Conservation (phyloP, 2,113 vertebrate genomes). For the Corythoichthys haematopterus region DNA sequence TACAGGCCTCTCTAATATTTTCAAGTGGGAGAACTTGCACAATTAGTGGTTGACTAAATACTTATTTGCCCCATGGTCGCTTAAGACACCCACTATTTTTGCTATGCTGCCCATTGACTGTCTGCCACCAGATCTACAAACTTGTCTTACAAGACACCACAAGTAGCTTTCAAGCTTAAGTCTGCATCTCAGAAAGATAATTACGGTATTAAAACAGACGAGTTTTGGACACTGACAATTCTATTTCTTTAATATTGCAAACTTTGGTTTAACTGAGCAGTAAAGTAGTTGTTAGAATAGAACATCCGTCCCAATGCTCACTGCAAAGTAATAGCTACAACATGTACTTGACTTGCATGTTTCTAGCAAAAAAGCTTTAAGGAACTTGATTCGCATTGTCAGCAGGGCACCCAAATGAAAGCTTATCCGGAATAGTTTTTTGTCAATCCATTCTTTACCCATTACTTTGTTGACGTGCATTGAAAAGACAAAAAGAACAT, state of each 20-base stretch:
- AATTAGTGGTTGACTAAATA: too few species aligned
- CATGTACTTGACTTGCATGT: not conserved
- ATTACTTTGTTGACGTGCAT: not conserved
- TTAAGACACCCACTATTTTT: not conserved
- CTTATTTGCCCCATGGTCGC: too few species aligned
- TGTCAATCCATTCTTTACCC: not conserved
- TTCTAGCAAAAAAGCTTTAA: not conserved
- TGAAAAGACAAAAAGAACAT: not conserved
- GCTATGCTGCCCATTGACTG: not conserved
- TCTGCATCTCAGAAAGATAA: not conserved
- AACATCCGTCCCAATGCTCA: conserved; percentile 48
- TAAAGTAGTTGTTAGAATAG: conserved; percentile 30
- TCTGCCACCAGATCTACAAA: too few species aligned
- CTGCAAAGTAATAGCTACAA: conserved; percentile 4
- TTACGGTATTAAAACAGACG: too few species aligned
- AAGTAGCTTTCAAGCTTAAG: not conserved
- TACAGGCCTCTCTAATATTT: too few species aligned
- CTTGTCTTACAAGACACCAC: too few species aligned
- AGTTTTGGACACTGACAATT: not conserved
- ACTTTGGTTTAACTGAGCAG: conserved; percentile 13
- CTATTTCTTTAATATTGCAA: not conserved
- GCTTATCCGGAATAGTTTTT: not conserved
- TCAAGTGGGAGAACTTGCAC: too few species aligned
- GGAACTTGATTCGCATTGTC: not conserved
- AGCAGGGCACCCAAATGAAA: not conserved